Evolutionary conservation across 1,140 invertebrate species (phyloP).

Genomic region (Drosophila tani): DNA sequence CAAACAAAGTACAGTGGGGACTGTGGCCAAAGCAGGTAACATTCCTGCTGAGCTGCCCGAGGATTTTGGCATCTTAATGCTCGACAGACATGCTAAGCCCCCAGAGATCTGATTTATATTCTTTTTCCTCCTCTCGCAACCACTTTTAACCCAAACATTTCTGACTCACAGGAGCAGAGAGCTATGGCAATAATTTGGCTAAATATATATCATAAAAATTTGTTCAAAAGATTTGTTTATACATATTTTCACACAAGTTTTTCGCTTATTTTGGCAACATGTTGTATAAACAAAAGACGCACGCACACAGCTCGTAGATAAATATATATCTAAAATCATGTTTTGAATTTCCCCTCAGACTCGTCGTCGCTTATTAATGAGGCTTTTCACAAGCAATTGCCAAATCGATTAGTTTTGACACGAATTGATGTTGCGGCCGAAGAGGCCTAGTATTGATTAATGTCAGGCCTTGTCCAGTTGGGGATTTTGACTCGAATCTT

Average conservation of each 20-base stretch:
- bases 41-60: slow-evolving; percentile 37
- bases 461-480: slow-evolving; percentile 14
- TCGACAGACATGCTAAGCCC: slow-evolving; percentile 58
- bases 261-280: slow-evolving; percentile 59
- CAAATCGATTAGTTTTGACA: slow-evolving; percentile 52
- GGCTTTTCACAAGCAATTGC: slow-evolving; percentile 62
- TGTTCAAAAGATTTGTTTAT: slow-evolving; percentile 59
- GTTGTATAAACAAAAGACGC: slow-evolving; percentile 62
- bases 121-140: slow-evolving; percentile 4
- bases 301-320: slow-evolving; percentile 13
- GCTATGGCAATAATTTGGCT: slow-evolving; percentile 22
- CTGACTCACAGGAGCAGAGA: slow-evolving; percentile 37
- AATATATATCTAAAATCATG: slow-evolving; percentile 25
- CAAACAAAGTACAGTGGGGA: neutral
- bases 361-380: slow-evolving; percentile 54
- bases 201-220: slow-evolving; percentile 63
- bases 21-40: slow-evolving; percentile 54
- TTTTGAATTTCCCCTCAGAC: slow-evolving; percentile 42
- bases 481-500: slow-evolving; percentile 14
- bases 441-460: slow-evolving; percentile 35
- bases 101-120: slow-evolving; percentile 49
- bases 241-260: slow-evolving; percentile 40
- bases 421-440: slow-evolving; percentile 28
- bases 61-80: slow-evolving; percentile 61
- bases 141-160: slow-evolving; percentile 26